Base-by-base conservation (phyloP, 1,140 invertebrate genomes). In the Pristionchus pacificus region DNA sequence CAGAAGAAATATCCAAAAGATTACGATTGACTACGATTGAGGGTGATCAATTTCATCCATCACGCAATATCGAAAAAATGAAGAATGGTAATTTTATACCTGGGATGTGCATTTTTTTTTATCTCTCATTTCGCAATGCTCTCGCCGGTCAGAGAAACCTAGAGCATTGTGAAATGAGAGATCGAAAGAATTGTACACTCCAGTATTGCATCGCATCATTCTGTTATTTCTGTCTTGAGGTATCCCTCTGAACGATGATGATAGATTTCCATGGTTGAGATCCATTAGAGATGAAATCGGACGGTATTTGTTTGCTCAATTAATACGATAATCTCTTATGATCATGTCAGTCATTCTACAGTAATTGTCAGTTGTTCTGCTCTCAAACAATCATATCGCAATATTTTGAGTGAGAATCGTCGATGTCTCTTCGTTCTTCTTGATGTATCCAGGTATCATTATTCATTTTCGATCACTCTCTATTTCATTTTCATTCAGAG, bases 341-440 rank as follows among this genome's bases (percentile, higher is more conserved):
- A 6, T 49, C 38, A 49, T 49, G 38, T 10, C 38, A 49, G 19
- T 49, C 38, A 49, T 19, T 49, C 38, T 49, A 19, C 38, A 6
- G 38, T 19, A 10, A 60, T 61, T 24, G 6, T 61, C 3, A n/a
- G 13, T 24, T 65, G 63, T 30, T 65, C 63, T 3, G 63, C 27
- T 24, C 63, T 65, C 6, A 65, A 65, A 29, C 6, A 24, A 13
- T 30, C n/a, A 13, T 65, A 65, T 24, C 25, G 63, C 13, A 30
- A 65, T 14, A 6, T 49, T 6, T 29, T 65, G 13, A 6, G 6
- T 3, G 24, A 24, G 3, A 29, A 19, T 14, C 24, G 57, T 13
- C 25, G 24, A 13, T 6, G 6, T 3, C 25, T n/a, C 25, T 65
- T 65, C 63, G 63, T 65, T 6, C 29, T 65, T 6, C 63, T 65